phyloP scores from a whole-genome alignment of 1,140 invertebrate genomes.

The Trigoniulus corallinus region DNA sequence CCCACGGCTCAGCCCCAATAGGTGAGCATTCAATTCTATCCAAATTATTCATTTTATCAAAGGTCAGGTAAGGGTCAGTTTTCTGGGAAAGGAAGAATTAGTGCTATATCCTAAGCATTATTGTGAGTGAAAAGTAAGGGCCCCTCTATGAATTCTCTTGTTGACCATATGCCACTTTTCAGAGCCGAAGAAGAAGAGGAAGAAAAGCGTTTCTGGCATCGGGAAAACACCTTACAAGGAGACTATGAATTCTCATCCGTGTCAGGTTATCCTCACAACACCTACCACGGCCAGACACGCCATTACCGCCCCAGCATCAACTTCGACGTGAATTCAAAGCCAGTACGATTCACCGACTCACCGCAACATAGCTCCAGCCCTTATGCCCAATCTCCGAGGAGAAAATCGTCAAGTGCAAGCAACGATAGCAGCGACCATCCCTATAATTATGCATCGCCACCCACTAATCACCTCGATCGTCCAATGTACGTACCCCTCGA shows the following conservation, averaged over 20 bases:
- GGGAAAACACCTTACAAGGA: conserved; percentile 12
- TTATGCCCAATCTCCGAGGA: conserved; percentile 43
- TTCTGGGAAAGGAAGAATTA: too few relatives aligned
- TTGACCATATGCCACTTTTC: too few relatives aligned
- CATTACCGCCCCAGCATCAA: conserved; percentile 47
- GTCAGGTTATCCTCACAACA: conserved; percentile 60
- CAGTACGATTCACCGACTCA: conserved; percentile 55
- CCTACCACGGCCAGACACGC: conserved; percentile 69
- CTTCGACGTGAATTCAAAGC: conserved; percentile 35
- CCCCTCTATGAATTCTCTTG: too few relatives aligned
- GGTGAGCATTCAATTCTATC: too few relatives aligned
- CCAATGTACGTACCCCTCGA: conserved; percentile 14
- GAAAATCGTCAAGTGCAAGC: conserved; percentile 45
- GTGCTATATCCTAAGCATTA: too few relatives aligned
- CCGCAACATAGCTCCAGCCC: conserved; percentile 45
- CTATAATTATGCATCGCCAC: neutral
- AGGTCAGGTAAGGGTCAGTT: too few relatives aligned
- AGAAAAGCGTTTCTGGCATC: conserved; percentile 25
- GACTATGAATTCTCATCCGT: conserved; percentile 39
- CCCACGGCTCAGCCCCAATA: conserved; percentile 50
- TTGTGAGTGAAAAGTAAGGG: too few relatives aligned
- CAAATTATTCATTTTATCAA: too few relatives aligned
- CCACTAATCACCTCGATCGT: conserved; percentile 10
- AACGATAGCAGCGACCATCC: conserved; percentile 32
- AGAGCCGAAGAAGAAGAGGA: conserved; percentile 22